Evolutionary conservation across 2,888 invertebrate species (phyloP), one percentile per base, ranked within the genome.

Genomic region (Spodoptera exigua): DNA sequence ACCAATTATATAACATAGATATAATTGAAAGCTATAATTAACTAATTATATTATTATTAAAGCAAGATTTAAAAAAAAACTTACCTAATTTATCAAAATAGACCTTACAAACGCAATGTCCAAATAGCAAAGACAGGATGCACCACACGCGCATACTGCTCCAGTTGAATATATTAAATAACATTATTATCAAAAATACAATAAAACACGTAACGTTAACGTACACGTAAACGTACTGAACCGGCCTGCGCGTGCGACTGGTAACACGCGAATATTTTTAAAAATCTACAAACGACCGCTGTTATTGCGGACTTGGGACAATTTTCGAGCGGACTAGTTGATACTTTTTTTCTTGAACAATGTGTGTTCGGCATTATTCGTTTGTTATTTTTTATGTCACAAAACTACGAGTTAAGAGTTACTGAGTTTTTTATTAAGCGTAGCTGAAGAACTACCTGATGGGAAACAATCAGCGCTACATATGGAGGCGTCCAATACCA

Each of bases 61-160:
- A 1, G 27, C 1, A 0, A 27, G 27, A 5, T 9, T 27, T 27
- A 27, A 27, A 27, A 18, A 46, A 36, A 17, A 12, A 58, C 67
- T 58, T 18, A 68, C 68, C 53, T 17, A 51, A n/a, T 12, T 35
- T 43, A n/a, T 54, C 39, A 11, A 14, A 9, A 4, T 16, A 14
- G 2, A 16, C 11, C 1, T n/a, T 54, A 2, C 41, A 3, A 3
- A n/a, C 7, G 54, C 51, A 44, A 16, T 17, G 59, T 11, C 43
- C 18, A 1, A 36, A 9, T 13, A 32, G 44, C n/a, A 66, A 21
- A n/a, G 40, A 10, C 4, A 54, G 1, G 12, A 68, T 11, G 1
- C 58, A 36, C 53, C 67, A 58, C 46, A 37, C 49, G 12, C 36
- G 27, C 51, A 66, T 66, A 34, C 11, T 40, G 34, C 27, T 9